Evolutionary conservation across 2,888 invertebrate species (phyloP).

Genomic region (Noctua janthe): DNA sequence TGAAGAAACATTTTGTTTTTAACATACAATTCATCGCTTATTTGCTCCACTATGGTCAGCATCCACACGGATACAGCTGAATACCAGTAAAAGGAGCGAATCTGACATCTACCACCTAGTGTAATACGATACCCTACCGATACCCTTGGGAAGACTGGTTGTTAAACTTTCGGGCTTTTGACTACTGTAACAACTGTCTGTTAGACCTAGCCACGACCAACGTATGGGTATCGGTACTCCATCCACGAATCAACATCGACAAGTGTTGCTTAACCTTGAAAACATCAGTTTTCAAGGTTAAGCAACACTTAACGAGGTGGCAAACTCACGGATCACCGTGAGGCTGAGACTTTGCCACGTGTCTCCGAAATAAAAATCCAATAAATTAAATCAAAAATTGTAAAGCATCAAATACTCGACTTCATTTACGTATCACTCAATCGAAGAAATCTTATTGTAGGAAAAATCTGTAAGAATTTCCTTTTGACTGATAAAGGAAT

Average conservation of each 20-base stretch:
- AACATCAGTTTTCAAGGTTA: no score
- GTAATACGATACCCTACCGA: background rate
- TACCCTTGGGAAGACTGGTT: background rate
- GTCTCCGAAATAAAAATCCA: background rate
- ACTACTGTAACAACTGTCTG: background rate
- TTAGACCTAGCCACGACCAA: background rate
- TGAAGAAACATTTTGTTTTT: background rate
- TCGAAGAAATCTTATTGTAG: conserved; percentile 22
- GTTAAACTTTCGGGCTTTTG: background rate
- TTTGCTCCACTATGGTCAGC: background rate
- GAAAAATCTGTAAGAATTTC: conserved; percentile 21
- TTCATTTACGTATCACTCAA: background rate
- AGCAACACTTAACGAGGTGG: no score
- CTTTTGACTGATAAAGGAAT: conserved; percentile 39
- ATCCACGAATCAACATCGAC: background rate
- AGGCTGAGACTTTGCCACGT: background rate
- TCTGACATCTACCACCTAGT: background rate
- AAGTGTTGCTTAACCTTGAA: background rate
- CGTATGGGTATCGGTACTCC: background rate
- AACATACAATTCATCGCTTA: background rate
- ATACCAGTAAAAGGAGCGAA: background rate
- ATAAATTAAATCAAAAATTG: background rate
- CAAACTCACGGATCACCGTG: background rate
- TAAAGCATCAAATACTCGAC: background rate
- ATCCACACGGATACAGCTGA: background rate